Evolutionary conservation across 2,888 invertebrate species (phyloP), one percentile per base, ranked within the genome.

Genomic region (Dolichomitus sp.): DNA sequence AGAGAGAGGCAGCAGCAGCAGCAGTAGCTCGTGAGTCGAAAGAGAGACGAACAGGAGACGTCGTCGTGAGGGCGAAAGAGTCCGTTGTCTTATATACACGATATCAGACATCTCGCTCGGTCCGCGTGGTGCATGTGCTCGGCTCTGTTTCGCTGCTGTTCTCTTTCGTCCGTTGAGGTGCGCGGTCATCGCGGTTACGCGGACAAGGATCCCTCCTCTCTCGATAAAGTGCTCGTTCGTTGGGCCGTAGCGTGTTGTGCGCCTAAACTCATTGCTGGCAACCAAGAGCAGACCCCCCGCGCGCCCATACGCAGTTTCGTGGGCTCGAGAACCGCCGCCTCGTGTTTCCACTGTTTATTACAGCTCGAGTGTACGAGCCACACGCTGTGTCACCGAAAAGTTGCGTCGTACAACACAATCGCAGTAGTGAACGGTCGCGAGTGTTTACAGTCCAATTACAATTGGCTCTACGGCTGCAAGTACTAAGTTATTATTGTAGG

Each of bases 101-200:
- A 23, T 79, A 72, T 79, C 63, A 33, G 23, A 65, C 42, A 65
- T 70, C 68, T 68, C 65, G 52, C 23, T 68, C 63, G 63, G 37
- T 33, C 76, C 52, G 37, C 54, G 65, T 61, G 54, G 52, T 61
- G 68, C 68, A 73, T 63, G 63, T 61, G 61, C 33, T 30, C 3
- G 48, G 23, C 27, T n/a, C 63, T 50, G 50, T 81, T 66, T 50
- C 74, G 74, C 69, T 30, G 79, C 73, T 77, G 83, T 80, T 80
- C 73, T 76, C 76, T 80, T 80, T 83, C 69, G 80, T 77, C 83
- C 80, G 80, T 83, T 73, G 83, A 83, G 83, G 73, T 83, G 76
- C 69, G 76, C 83, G 80, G 80, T 69, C 80, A 83, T 80, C 83
- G 80, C 79, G 80, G 76, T 73, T 79, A 79, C 66, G 78, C 82